Base-by-base conservation (phyloP, 2,888 invertebrate species). In the Macrosoma leucophasiata region DNA sequence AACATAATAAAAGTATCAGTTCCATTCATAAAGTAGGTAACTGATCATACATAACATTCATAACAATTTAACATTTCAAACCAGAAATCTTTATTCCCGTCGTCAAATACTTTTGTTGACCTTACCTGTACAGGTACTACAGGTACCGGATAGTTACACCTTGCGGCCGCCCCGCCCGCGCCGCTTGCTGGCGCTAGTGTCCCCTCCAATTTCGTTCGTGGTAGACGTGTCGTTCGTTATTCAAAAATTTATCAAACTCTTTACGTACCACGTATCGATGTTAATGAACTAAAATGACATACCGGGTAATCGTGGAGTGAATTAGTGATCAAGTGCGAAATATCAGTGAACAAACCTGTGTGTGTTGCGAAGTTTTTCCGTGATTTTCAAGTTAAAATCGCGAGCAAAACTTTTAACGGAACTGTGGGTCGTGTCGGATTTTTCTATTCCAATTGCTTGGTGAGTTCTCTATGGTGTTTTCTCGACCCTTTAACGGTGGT, bases 381-480 rank as follows among this genome's bases (percentile, higher is more conserved):
- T 62, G 73, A 52, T 79, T 79, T 76, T 71, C 51, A 42, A 50
- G 55, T 47, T 53, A 59, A 74, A 79, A 79, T 72, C 68, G 53
- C 71, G 60, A 57, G 62, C 62, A 68, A 79, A 71, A 73, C 66
- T 65, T 58, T 59, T 64, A 69, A 68, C 73, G 72, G 72, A 73
- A 72, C 73, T 62, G n/a, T n/a, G n/a, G n/a, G n/a, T n/a, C 54
- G 59, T 53, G 54, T 63, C 62, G 70, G 73, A 74, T 73, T 73
- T 60, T 50, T 59, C 54, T 58, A 57, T 69, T 67, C 52, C 50
- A 67, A n/a, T 67, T 66, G 55, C 61, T 57, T 65, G 65, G 62
- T 67, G 49, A 55, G 48, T 69, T 71, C 65, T 65, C 58, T 68
- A 72, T 73, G 69, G 71, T 69, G 58, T 62, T 64, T 50, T 48